Evolutionary conservation across 2,113 vertebrate species (phyloP).

Genomic region (Oenanthe oenanthe): DNA sequence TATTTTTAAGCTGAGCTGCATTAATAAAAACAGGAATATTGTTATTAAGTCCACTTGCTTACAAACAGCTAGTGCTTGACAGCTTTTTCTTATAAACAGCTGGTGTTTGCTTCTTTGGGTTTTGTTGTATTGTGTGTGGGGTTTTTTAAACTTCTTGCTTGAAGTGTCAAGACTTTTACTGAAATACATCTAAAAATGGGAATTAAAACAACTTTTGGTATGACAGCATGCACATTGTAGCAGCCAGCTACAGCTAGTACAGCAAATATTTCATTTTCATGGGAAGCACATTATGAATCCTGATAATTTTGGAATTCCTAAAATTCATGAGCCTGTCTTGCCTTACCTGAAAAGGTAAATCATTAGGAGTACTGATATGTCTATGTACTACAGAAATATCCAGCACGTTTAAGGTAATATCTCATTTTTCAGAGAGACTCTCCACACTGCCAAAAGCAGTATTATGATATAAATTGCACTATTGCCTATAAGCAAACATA

Average conservation of each 20-base stretch:
- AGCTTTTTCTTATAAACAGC: too few relatives aligned
- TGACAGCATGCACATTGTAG: accelerated
- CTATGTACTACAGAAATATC: background rate
- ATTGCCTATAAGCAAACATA: background rate
- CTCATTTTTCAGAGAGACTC: background rate
- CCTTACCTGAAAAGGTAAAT: background rate
- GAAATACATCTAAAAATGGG: background rate
- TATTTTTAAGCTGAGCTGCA: background rate
- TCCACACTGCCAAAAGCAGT: background rate
- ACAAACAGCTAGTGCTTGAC: too few relatives aligned
- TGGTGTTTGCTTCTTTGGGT: too few relatives aligned
- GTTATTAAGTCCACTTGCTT: background rate
- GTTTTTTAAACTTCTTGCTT: background rate
- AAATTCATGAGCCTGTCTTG: background rate
- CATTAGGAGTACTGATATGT: background rate
- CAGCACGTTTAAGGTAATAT: background rate
- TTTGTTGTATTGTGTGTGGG: background rate
- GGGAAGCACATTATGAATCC: background rate
- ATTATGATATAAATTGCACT: background rate
- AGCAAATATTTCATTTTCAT: background rate
- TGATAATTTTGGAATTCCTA: background rate
- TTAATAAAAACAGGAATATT: background rate
- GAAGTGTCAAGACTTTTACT: background rate
- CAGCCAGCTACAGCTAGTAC: background rate
- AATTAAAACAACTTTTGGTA: background rate